Conservation (phyloP, 1,140 invertebrate species). For the Condylostylus longicornis region DNA sequence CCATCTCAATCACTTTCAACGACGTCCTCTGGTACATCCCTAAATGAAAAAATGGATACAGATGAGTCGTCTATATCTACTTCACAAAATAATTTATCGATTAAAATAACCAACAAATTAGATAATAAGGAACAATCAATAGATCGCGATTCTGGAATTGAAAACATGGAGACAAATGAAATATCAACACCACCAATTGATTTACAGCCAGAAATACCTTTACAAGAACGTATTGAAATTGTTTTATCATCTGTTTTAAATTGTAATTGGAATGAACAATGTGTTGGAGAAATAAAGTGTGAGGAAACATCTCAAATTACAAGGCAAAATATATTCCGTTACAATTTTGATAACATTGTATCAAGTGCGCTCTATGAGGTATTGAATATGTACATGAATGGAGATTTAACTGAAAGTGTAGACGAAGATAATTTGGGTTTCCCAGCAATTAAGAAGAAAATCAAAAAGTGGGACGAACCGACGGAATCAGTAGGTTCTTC, state of each 20-base stretch:
- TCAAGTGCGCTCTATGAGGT: constrained; percentile 50
- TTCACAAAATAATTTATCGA: background rate
- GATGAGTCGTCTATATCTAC: constrained; percentile 31
- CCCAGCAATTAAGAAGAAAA: constrained; percentile 28
- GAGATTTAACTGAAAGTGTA: constrained; percentile 27
- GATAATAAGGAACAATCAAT: constrained; percentile 35
- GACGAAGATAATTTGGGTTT: constrained; percentile 1
- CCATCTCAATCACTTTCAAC: constrained; percentile 20
- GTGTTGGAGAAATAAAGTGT: constrained; percentile 40
- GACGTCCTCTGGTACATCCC: constrained; percentile 17
- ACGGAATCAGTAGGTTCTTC: too few relatives aligned
- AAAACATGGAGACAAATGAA: constrained; percentile 51
- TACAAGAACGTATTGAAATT: constrained; percentile 38
- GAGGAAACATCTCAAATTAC: constrained; percentile 35
- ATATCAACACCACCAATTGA: constrained; percentile 3
- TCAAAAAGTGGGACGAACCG: too few relatives aligned
- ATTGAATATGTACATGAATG: constrained; percentile 36
- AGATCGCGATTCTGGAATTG: constrained; percentile 56
- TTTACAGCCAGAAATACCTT: constrained; percentile 18
- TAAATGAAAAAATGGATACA: constrained; percentile 38
- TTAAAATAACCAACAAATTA: too few relatives aligned
- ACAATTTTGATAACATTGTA: constrained; percentile 33
- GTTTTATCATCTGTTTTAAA: constrained; percentile 41
- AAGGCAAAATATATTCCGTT: constrained; percentile 11
- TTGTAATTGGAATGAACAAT: constrained; percentile 41